Percentiles rank a stretch among this genome's conserved stretches.
These are phyloP conservation scores for Drosophila monieri DNA, from an alignment of 2,888 invertebrate species.

Conservation along the genomic window DNA sequence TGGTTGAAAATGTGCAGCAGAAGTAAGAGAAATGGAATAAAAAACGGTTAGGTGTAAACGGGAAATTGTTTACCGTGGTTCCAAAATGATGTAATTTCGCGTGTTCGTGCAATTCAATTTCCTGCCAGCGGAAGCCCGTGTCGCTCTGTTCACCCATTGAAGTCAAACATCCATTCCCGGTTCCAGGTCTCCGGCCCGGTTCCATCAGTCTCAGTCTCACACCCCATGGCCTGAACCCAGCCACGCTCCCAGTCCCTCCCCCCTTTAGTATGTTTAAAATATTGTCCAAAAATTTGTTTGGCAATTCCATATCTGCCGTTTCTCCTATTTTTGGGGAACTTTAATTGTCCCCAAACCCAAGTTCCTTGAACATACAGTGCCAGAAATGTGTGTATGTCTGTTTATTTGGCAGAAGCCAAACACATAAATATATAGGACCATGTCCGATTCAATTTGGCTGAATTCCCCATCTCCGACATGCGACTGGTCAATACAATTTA, in stretches of 20 bases:
- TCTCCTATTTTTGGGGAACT: constrained; percentile 10
- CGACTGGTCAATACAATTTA: constrained; percentile 53
- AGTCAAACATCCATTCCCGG: constrained; percentile 41
- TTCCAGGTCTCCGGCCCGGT: not conserved
- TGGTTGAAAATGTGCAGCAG: constrained; percentile 41
- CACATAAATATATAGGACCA: constrained; percentile 38
- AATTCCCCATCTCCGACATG: constrained; percentile 46
- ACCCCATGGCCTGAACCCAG: too few species aligned
- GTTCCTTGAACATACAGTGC: constrained; percentile 13
- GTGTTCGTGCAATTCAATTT: constrained; percentile 82
- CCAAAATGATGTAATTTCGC: constrained; percentile 82
- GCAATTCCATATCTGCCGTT: constrained; percentile 38
- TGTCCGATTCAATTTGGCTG: constrained; percentile 63
- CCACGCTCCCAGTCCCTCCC: not conserved
- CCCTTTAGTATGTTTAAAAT: constrained; percentile 35
- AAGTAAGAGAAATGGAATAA: constrained; percentile 35
- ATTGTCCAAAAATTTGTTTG: constrained; percentile 58
- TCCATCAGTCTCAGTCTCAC: too few species aligned
- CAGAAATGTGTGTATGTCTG: constrained; percentile 11
- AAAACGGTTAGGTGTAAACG: constrained; percentile 64
- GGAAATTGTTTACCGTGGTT: constrained; percentile 79
- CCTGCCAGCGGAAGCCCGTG: constrained; percentile 80
- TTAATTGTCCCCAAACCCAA: constrained; percentile 51
- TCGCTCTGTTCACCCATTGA: constrained; percentile 65
- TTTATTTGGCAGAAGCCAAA: not conserved